phyloP scores from a whole-genome alignment of 2,113 vertebrate species.

The Sisor rabdophorus region DNA sequence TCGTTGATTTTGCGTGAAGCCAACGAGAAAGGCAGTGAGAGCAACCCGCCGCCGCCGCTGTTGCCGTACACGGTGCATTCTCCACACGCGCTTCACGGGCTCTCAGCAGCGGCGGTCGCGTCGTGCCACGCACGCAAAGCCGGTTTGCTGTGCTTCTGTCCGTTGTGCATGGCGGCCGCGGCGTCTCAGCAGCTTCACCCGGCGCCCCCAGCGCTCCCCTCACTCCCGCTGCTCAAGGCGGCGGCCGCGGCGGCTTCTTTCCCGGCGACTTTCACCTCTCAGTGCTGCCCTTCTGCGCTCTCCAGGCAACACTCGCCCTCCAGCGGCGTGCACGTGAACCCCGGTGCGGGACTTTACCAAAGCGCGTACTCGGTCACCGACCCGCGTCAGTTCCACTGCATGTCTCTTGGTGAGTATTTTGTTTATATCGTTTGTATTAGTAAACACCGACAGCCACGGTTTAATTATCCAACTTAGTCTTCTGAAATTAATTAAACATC shows the following conservation, averaged over 20 bases:
- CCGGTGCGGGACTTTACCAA: conserved; percentile 86
- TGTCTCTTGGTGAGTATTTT: conserved; percentile 83
- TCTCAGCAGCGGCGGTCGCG: conserved; percentile 66
- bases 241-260: conserved; percentile 86
- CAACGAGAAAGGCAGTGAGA: conserved; percentile 82
- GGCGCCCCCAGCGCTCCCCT: conserved; percentile 80
- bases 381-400: conserved; percentile 96
- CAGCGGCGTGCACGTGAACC: conserved; percentile 76
- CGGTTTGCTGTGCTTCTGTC: conserved; percentile 92
- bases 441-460: no score
- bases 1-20: conserved; percentile 92
- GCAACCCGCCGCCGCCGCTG: conserved; percentile 79
- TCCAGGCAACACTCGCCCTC: conserved; percentile 83
- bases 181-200: conserved; percentile 91
- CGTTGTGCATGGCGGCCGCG: conserved; percentile 80
- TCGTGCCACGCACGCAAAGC: conserved; percentile 93
- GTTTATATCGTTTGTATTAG: background rate
- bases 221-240: conserved; percentile 89
- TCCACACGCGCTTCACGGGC: conserved; percentile 80
- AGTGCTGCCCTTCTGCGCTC: conserved; percentile 89
- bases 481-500: no score
- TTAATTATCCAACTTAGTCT: background rate
- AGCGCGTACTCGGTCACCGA: conserved; percentile 88
- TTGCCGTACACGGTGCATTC: conserved; percentile 91
- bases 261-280: conserved; percentile 83